phyloP scores from a whole-genome alignment of 2,888 invertebrate genomes.

The Rhopalosiphum nymphaeae region DNA sequence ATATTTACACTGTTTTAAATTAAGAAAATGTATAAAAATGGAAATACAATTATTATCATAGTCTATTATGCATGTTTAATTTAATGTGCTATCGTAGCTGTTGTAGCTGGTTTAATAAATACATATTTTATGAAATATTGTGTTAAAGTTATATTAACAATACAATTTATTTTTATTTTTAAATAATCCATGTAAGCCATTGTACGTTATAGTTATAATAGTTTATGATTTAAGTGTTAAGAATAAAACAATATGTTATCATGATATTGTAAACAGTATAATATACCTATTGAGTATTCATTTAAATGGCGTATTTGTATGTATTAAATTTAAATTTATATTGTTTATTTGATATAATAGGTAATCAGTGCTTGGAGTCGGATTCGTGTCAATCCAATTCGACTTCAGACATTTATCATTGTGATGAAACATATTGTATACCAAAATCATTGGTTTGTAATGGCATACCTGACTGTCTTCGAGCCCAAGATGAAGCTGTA shows the following conservation, averaged over 20 bases:
- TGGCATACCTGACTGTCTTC: constrained; percentile 74
- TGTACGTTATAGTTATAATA: not conserved
- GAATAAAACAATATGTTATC: not conserved
- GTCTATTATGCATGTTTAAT: not conserved
- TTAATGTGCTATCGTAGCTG: not conserved
- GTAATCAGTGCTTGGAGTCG: constrained; percentile 48
- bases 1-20: not conserved
- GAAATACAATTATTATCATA: not conserved
- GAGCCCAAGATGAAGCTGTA: constrained; percentile 75
- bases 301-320: not conserved
- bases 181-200: not conserved
- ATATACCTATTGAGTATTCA: not conserved
- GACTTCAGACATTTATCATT: constrained; percentile 71
- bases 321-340: not conserved
- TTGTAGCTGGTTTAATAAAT: not conserved
- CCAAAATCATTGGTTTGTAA: constrained; percentile 75
- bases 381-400: constrained; percentile 64
- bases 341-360: constrained; percentile 22
- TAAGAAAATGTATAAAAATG: not conserved
- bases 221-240: not conserved
- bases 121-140: not conserved
- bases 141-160: not conserved
- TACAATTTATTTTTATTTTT: not conserved
- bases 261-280: not conserved
- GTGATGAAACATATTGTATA: constrained; percentile 75